Conservation (phyloP, 2,113 vertebrate species). For the Antechinus stuartii region DNA sequence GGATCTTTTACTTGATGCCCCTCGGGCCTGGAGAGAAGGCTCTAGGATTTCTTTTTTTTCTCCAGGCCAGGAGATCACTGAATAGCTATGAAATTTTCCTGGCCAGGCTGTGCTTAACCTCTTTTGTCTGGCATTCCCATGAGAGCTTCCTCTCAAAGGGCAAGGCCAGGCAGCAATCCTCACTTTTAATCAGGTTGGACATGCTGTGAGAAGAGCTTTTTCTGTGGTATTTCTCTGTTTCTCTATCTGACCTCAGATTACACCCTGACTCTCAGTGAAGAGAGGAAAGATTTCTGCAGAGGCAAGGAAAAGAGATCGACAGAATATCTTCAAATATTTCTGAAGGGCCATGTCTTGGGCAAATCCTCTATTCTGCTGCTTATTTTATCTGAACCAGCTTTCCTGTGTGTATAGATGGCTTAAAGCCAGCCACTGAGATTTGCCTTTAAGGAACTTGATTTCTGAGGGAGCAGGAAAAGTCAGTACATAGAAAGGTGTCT, state of each 20-base stretch:
- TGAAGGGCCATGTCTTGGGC: constrained; percentile 35
- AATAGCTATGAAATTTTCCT: not conserved
- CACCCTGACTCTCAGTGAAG: constrained; percentile 42
- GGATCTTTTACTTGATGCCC: not conserved
- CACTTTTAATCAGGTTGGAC: constrained; percentile 61
- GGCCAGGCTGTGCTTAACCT: not conserved
- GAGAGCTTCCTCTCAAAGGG: constrained; percentile 11
- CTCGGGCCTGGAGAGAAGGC: not conserved
- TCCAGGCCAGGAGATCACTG: not conserved
- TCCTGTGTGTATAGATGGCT: constrained; percentile 2
- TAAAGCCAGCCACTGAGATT: not conserved
- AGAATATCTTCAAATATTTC: constrained; percentile 50
- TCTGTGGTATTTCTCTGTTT: constrained; percentile 48
- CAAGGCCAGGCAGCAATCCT: not conserved
- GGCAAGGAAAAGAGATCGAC: constrained; percentile 57
- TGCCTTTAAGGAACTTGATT: constrained; percentile 45
- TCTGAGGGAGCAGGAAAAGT: not conserved
- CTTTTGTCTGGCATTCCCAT: constrained; percentile 5
- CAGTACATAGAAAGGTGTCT: not conserved
- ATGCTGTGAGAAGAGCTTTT: constrained; percentile 20
- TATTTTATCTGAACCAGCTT: constrained; percentile 19
- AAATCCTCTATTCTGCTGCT: constrained; percentile 44
- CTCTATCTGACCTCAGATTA: constrained; percentile 50
- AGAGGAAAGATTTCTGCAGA: constrained; percentile 12
- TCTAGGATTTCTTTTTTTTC: not conserved